Base-by-base conservation (phyloP, 2,797 vertebrate genomes). In the Nannoperca australis region DNA sequence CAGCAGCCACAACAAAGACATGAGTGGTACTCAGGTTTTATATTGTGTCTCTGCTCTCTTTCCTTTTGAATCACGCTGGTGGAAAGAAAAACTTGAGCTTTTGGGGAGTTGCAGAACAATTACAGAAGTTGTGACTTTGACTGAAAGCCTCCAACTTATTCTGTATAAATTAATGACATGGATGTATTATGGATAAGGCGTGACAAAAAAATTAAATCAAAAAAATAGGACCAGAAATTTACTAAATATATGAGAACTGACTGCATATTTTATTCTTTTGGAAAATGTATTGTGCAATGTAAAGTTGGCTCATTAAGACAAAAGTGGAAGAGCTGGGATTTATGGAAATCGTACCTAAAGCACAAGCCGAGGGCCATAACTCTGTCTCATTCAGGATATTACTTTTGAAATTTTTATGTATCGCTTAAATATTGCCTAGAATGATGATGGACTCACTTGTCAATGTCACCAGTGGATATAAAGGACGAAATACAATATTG, bases 151-250 rank as follows among this genome's bases (percentile, higher is more conserved):
- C 38, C 67, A 73, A 63, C 38, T 63, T 78, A 22, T 55, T 78
- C 38, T 17, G 15, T 38, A 84, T 85, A 38, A 76, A 79, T 80
- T 74, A 89, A 84, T 68, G 45, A 79, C 17, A 27, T 27, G 9
- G 32, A 78, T 87, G 27, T 59, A 76, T 90, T 66, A 84, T 84
- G 40, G n/a, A 87, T 85, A 59, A 85, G 36, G 75, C 32, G 24
- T 22, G 62, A 61, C 40, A 44, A 61, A 51, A 69, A 51, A 27
- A 24, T n/a, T n/a, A n/a, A n/a, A n/a, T n/a, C n/a, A 34, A 17
- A 56, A 50, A 65, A 73, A 59, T 17, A 54, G 62, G 40, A 20
- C 5, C 62, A 59, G 70, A 79, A 83, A 70, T 54, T 10, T 27
- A 34, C 5, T 51, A 61, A 75, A 69, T 73, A n/a, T 73, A 72